phyloP scores from a whole-genome alignment of 2,113 vertebrate genomes.

The Pongo pygmaeus region DNA sequence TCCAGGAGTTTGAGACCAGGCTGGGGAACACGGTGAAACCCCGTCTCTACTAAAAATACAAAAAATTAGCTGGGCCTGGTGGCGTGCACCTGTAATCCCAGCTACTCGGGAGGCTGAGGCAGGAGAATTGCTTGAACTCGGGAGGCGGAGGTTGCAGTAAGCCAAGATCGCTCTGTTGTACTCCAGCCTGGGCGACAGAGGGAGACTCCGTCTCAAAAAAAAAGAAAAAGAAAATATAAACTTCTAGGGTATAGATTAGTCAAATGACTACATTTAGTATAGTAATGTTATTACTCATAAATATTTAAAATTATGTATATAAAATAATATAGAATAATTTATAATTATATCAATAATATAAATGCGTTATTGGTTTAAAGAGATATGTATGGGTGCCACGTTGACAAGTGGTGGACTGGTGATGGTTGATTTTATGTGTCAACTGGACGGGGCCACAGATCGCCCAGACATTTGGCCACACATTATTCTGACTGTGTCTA shows the following conservation, averaged over 20 bases:
- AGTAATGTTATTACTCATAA: neutral
- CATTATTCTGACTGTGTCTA: neutral
- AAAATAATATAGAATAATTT: neutral
- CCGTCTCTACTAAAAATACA: no score
- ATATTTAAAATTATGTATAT: neutral
- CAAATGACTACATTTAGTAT: neutral
- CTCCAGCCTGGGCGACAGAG: no score
- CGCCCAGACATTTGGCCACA: neutral
- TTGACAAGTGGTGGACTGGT: neutral
- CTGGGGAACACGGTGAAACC: no score
- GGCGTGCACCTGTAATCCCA: no score
- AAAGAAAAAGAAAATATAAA: no score
- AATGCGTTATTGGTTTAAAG: neutral
- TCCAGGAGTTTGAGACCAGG: no score
- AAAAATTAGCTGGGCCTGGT: no score
- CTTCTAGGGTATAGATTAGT: neutral
- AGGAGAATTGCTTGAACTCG: no score
- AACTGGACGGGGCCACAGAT: neutral
- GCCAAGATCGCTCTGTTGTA: no score
- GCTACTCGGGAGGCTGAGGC: no score
- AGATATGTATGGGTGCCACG: neutral
- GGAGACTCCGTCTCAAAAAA: no score
- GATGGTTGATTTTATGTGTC: neutral
- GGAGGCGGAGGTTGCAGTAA: no score
- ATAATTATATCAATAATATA: neutral